Conservation (phyloP, 2,797 vertebrate species). For the Catostomus latipinnis region DNA sequence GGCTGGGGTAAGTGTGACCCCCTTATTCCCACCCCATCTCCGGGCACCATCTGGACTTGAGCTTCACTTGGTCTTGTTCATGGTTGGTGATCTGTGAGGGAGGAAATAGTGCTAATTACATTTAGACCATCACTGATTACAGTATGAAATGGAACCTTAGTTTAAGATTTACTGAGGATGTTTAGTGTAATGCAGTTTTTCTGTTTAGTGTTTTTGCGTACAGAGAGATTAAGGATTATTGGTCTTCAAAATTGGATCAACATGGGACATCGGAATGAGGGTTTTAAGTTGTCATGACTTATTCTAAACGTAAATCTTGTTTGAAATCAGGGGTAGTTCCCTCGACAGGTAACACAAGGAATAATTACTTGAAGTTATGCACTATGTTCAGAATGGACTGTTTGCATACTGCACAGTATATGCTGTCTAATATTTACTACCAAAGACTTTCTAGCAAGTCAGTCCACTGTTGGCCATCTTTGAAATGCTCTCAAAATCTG, state of each 20-base stretch:
- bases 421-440: background rate
- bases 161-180: conserved; percentile 38
- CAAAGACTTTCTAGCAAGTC: too few relatives aligned
- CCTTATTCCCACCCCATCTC: background rate
- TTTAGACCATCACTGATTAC: conserved; percentile 33
- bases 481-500: too few relatives aligned
- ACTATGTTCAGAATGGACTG: background rate
- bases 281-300: background rate
- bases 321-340: conserved; percentile 44
- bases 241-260: background rate
- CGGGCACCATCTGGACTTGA: conserved; percentile 8
- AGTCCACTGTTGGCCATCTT: background rate
- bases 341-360: conserved; percentile 43
- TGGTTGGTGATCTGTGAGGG: conserved; percentile 22
- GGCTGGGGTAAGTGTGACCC: background rate
- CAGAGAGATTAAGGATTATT: background rate
- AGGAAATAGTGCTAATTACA: conserved; percentile 35
- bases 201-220: conserved; percentile 36
- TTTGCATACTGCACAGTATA: background rate
- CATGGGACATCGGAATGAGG: background rate
- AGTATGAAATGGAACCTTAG: conserved; percentile 24
- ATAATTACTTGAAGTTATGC: background rate
- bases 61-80: conserved; percentile 16
- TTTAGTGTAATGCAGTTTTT: conserved; percentile 49
- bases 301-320: background rate